Conservation (phyloP, 2,113 vertebrate species). For the Gnathonemus longibarbis region DNA sequence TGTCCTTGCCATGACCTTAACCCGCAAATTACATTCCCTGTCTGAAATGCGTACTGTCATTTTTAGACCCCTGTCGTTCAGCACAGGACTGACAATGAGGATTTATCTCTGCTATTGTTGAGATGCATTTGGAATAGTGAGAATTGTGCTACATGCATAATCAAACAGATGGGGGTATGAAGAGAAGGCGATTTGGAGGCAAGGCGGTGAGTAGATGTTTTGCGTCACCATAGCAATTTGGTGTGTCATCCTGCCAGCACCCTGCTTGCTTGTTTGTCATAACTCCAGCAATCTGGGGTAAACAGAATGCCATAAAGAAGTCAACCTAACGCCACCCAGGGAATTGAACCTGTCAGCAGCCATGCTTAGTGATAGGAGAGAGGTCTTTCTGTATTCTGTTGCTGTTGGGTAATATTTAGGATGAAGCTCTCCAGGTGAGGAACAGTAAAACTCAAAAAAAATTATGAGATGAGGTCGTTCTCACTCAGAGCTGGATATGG, state of each 20-base stretch:
- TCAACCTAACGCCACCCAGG: not conserved
- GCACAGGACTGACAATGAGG: not conserved
- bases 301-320: not conserved
- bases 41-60: not conserved
- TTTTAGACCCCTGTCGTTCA: not conserved
- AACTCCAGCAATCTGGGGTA: not conserved
- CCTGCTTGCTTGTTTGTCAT: constrained; percentile 1
- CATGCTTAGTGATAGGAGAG: not conserved
- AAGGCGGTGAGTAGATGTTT: not conserved
- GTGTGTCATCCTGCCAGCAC: not conserved
- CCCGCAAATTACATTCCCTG: not conserved
- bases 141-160: not conserved
- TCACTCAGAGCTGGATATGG: not conserved
- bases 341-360: not conserved
- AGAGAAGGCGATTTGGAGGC: not conserved
- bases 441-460: not conserved
- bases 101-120: not conserved
- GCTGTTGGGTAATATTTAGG: not conserved
- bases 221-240: not conserved
- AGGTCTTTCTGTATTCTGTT: not conserved
- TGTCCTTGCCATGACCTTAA: not conserved
- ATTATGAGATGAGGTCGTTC: not conserved
- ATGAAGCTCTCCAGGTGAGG: not conserved
- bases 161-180: constrained; percentile 8
- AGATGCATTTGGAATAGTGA: not conserved